Evolutionary conservation across 2,888 invertebrate species (phyloP).

Genomic region (Horisme vitalbata): DNA sequence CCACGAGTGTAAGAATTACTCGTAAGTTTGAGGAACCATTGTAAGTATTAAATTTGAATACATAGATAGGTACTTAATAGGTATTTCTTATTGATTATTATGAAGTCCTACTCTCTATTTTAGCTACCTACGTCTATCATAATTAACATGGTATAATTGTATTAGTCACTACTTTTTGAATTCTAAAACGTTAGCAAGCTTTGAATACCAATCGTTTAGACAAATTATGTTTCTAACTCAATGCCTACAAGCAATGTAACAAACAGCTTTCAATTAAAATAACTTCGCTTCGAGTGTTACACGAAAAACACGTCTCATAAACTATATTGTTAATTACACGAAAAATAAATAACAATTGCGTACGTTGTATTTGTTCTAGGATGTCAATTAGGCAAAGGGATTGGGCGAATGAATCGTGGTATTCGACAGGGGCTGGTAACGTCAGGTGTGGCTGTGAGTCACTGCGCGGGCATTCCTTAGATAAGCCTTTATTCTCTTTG

Average conservation of each 20-base stretch:
- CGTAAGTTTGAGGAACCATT: no score
- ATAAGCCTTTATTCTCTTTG: conserved; percentile 69
- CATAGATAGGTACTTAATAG: no score
- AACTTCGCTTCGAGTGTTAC: not conserved
- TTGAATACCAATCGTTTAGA: no score
- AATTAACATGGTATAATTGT: no score
- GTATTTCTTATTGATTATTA: no score
- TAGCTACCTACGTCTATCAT: no score
- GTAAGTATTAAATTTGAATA: no score
- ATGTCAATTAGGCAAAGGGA: conserved; percentile 49
- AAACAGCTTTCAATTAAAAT: conserved; percentile 7
- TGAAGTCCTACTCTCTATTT: no score
- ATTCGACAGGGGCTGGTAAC: conserved; percentile 66
- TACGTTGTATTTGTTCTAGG: conserved; percentile 23
- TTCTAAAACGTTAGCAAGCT: no score
- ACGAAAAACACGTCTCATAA: not conserved
- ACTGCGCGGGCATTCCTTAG: conserved; percentile 63
- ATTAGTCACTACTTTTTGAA: no score
- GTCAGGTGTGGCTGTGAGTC: conserved; percentile 79
- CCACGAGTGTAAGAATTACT: no score
- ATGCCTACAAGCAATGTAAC: not conserved
- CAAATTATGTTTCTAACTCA: no score
- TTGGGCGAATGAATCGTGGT: conserved; percentile 46
- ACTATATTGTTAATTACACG: conserved; percentile 9
- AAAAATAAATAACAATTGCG: conserved; percentile 12